Evolutionary conservation across 2,888 invertebrate genomes (phyloP).

Genomic region (Caenorhabditis sp.): DNA sequence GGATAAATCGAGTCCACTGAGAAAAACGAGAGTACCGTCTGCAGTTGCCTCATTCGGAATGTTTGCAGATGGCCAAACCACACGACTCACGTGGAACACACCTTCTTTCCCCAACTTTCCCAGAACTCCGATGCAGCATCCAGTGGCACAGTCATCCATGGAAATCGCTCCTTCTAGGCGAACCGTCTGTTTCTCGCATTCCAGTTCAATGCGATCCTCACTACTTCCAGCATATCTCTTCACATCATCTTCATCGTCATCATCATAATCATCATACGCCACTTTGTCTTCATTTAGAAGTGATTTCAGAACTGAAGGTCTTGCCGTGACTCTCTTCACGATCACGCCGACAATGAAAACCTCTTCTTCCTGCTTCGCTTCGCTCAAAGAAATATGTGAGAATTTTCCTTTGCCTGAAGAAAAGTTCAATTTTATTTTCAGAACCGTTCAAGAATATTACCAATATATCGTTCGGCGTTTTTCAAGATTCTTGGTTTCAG

Average conservation of each 20-base stretch:
- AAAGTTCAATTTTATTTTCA: not conserved
- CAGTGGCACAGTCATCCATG: constrained; percentile 72
- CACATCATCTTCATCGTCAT: constrained; percentile 52
- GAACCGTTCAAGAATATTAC: constrained; percentile 17
- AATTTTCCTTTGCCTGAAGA: constrained; percentile 57
- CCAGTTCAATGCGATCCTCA: constrained; percentile 70
- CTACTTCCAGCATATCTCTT: constrained; percentile 52
- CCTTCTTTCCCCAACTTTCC: constrained; percentile 63
- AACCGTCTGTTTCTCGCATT: constrained; percentile 67
- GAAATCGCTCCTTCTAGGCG: constrained; percentile 59
- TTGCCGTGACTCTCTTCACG: constrained; percentile 65
- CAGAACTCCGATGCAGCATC: constrained; percentile 68
- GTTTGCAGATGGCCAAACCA: constrained; percentile 62
- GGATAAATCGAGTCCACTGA: constrained; percentile 69
- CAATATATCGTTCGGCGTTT: constrained; percentile 61
- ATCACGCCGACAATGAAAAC: constrained; percentile 71
- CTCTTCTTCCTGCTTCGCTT: constrained; percentile 56
- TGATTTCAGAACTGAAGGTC: constrained; percentile 71
- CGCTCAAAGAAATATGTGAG: constrained; percentile 44
- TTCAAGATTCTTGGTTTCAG: constrained; percentile 59
- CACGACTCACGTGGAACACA: constrained; percentile 59
- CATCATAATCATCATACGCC: constrained; percentile 67
- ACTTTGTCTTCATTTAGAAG: constrained; percentile 64
- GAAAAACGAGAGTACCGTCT: constrained; percentile 55
- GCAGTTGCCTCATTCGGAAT: constrained; percentile 8